Conservation (phyloP, 2,888 invertebrate species). For the Acanthosepion esculentum region DNA sequence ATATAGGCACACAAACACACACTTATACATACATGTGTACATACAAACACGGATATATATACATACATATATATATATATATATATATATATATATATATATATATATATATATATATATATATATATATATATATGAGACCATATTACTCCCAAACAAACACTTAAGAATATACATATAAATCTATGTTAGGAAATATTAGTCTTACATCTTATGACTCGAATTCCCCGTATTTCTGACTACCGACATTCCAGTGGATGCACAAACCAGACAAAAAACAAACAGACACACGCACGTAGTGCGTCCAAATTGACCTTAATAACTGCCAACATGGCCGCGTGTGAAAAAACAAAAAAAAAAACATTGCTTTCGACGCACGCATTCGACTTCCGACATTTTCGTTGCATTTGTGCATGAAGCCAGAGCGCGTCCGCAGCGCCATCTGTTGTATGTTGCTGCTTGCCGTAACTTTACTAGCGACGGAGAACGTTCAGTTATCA, state of each 20-base stretch:
- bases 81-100: not conserved
- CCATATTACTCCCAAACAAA: not conserved
- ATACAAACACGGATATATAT: not conserved
- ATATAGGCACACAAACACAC: no score
- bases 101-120: not conserved
- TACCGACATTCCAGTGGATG: not conserved
- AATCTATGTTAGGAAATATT: not conserved
- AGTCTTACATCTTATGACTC: rapidly evolving
- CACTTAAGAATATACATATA: no score
- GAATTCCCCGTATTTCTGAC: not conserved
- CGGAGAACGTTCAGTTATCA: not conserved
- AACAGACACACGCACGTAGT: not conserved
- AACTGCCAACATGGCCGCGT: not conserved
- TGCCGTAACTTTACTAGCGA: not conserved
- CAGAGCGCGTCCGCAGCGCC: not conserved
- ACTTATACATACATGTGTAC: no score
- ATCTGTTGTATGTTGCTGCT: not conserved
- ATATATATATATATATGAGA: not conserved
- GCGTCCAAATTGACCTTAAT: not conserved
- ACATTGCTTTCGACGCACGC: not conserved
- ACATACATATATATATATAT: not conserved
- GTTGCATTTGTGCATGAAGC: not conserved
- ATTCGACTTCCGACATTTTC: not conserved
- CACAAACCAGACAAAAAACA: not conserved
- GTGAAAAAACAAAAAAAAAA: not conserved